These are phyloP conservation scores for Lamprologus tigripictilis DNA, from an alignment of 2,113 vertebrate species.

Conservation along the genomic window DNA sequence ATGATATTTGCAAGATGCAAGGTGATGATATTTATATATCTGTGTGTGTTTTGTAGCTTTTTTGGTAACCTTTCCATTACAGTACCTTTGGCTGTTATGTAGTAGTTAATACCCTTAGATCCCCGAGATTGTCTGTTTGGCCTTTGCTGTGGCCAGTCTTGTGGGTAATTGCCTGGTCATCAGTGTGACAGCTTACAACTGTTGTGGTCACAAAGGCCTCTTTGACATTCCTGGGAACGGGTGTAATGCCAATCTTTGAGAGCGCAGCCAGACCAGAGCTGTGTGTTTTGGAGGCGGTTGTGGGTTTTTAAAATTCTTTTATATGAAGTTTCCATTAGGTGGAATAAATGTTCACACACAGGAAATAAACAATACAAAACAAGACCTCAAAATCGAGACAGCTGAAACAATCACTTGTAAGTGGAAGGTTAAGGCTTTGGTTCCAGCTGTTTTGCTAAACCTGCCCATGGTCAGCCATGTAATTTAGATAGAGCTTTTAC, in stretches of 20 bases:
- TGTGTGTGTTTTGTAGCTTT: neutral
- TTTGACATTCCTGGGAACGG: neutral
- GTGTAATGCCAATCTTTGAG: neutral
- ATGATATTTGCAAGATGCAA: neutral
- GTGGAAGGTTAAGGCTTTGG: neutral
- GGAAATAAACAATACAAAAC: neutral
- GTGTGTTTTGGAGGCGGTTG: slow-evolving; percentile 3
- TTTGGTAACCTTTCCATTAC: neutral
- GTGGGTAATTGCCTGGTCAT: slow-evolving; percentile 1
- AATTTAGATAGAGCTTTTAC: slow-evolving; percentile 39
- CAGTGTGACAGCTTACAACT: slow-evolving; percentile 27
- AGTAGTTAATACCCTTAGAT: neutral
- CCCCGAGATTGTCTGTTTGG: neutral
- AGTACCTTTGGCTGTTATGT: neutral
- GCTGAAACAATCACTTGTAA: slow-evolving; percentile 35
- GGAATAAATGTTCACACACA: neutral
- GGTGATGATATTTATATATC: neutral
- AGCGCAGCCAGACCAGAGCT: neutral
- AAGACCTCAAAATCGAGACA: slow-evolving; percentile 2
- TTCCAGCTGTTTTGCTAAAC: slow-evolving; percentile 64
- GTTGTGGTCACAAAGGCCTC: neutral
- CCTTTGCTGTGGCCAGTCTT: neutral
- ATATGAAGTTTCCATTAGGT: neutral
- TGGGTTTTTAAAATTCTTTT: rapidly evolving
- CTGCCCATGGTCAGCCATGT: slow-evolving; percentile 34